Conservation (phyloP, 2,888 invertebrate genomes). For the Lordiphosa fenestrarum region DNA sequence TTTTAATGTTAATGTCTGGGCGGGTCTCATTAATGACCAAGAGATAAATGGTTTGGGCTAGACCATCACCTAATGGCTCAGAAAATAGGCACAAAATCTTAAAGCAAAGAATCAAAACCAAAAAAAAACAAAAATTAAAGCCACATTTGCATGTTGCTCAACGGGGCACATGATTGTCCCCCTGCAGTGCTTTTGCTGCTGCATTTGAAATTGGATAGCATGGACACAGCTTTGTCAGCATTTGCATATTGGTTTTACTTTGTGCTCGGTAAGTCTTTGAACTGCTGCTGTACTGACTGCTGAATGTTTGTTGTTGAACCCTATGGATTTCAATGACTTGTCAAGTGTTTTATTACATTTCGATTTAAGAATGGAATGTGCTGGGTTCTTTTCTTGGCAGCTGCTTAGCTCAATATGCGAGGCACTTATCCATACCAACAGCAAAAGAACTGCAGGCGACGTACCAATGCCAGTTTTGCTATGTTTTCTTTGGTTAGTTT, state of each 20-base stretch:
- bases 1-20: constrained; percentile 32
- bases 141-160: constrained; percentile 14
- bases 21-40: constrained; percentile 7
- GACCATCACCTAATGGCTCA: not conserved
- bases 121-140: constrained; percentile 6
- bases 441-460: not conserved
- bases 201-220: constrained; percentile 21
- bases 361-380: constrained; percentile 24
- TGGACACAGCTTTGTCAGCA: constrained; percentile 18
- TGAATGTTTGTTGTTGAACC: constrained; percentile 23
- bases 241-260: constrained; percentile 26
- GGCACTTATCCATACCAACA: constrained; percentile 6
- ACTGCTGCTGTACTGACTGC: constrained; percentile 22
- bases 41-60: constrained; percentile 10
- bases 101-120: constrained; percentile 1
- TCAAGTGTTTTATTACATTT: constrained; percentile 29
- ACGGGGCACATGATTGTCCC: constrained; percentile 25
- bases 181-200: constrained; percentile 13
- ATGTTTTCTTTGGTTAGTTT: constrained; percentile 8
- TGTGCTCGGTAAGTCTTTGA: constrained; percentile 27
- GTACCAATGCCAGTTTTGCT: not conserved
- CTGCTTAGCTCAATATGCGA: constrained; percentile 32
- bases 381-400: constrained; percentile 20
- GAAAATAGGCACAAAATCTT: not conserved
- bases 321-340: constrained; percentile 9